Conservation (phyloP, 92 coral and sea anemone species). For the Phenganax marumi region DNA sequence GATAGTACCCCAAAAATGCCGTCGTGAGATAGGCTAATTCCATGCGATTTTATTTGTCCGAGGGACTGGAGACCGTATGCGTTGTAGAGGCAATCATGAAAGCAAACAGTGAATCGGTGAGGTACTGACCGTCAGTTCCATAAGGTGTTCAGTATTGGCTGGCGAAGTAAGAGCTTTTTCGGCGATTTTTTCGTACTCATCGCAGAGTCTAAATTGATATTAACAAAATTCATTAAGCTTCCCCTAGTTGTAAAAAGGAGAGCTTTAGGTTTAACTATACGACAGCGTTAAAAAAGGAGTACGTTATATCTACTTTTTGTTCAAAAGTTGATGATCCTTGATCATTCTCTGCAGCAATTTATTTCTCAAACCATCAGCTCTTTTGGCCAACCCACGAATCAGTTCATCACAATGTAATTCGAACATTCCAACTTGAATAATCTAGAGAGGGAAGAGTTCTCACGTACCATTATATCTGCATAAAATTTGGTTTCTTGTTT, state of each 20-base stretch:
- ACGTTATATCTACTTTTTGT: conserved; percentile 67
- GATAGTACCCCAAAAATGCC: no score
- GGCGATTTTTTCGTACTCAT: conserved; percentile 96
- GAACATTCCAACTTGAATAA: conserved; percentile 94
- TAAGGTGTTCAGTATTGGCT: conserved; percentile 98
- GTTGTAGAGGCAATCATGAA: not conserved
- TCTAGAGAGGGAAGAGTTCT: conserved; percentile 44
- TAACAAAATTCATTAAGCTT: not conserved
- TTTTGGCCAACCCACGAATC: conserved; percentile 87
- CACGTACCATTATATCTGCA: not conserved
- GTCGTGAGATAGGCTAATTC: no score
- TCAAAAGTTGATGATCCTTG: conserved; percentile 88
- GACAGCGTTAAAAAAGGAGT: not conserved
- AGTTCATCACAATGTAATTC: conserved; percentile 97
- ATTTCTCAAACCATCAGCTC: conserved; percentile 84
- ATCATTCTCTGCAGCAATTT: conserved; percentile 95
- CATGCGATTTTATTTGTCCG: no score
- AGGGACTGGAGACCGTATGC: no score
- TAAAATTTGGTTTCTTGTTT: not conserved
- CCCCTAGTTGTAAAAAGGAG: not conserved
- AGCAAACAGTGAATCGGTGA: not conserved
- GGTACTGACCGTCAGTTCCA: conserved; percentile 81
- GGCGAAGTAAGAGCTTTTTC: conserved; percentile 98
- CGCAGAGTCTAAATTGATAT: conserved; percentile 67
- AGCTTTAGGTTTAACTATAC: not conserved